phyloP scores from a whole-genome alignment of 2,888 invertebrate species.

The Drosophila rubida region DNA sequence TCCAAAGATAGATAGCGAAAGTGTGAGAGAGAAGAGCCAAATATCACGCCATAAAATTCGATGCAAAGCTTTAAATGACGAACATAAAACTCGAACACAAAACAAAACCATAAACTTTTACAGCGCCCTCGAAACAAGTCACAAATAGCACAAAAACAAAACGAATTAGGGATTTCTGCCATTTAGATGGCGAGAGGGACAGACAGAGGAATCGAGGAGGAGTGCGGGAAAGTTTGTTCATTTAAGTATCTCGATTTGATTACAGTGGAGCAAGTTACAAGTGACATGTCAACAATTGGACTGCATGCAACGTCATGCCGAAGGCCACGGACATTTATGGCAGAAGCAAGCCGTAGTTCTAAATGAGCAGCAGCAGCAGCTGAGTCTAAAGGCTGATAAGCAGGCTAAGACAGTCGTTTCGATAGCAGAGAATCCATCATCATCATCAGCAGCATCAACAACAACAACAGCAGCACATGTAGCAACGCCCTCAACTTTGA shows the following conservation, averaged over 20 bases:
- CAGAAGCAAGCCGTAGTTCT: conserved; percentile 84
- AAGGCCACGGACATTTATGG: conserved; percentile 85
- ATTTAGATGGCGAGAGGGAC: conserved; percentile 62
- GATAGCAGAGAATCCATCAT: conserved; percentile 52
- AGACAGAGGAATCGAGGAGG: conserved; percentile 5
- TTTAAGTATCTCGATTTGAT: conserved; percentile 61
- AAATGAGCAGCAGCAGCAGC: conserved; percentile 82
- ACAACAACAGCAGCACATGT: conserved; percentile 10
- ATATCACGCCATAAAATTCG: conserved; percentile 56
- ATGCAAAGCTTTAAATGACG: conserved; percentile 55
- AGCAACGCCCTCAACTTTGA: conserved; percentile 42
- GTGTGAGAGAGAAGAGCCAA: conserved; percentile 42
- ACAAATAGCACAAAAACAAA: conserved; percentile 59
- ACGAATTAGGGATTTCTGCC: conserved; percentile 66
- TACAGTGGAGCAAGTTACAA: conserved; percentile 85
- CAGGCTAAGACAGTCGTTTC: conserved; percentile 45
- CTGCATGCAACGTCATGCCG: conserved; percentile 85
- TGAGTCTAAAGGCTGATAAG: conserved; percentile 66
- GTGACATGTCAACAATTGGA: conserved; percentile 85
- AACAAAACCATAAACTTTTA: conserved; percentile 76
- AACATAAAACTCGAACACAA: conserved; percentile 59
- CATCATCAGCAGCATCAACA: conserved; percentile 48
- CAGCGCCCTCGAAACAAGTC: conserved; percentile 54
- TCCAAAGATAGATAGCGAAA: not conserved
- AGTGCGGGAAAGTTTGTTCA: conserved; percentile 16